phyloP scores from a whole-genome alignment of 2,888 invertebrate species.

The Lepidocyrtoides sp. region DNA sequence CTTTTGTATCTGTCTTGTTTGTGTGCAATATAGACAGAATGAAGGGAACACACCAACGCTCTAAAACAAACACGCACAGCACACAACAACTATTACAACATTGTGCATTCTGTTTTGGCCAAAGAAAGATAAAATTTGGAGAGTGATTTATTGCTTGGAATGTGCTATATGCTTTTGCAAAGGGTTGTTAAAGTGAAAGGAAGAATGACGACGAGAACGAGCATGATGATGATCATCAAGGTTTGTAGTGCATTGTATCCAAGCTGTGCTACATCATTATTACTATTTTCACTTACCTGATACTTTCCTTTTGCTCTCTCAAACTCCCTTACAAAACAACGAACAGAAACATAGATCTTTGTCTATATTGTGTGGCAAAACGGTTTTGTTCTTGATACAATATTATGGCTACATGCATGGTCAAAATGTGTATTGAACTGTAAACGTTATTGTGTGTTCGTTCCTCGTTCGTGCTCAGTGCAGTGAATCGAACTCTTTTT shows the following conservation, averaged over 20 bases:
- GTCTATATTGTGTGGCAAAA: too few relatives aligned
- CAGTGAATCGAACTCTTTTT: slow-evolving; percentile 17
- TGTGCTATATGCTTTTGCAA: slow-evolving; percentile 64
- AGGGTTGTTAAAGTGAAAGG: slow-evolving; percentile 43
- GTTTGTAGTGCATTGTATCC: not conserved
- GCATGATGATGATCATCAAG: not conserved
- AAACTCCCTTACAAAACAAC: not conserved
- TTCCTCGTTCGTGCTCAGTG: not conserved
- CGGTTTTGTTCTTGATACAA: not conserved
- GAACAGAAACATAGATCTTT: not conserved
- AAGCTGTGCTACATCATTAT: not conserved
- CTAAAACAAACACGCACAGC: not conserved
- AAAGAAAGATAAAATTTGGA: slow-evolving; percentile 62
- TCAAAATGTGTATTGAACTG: slow-evolving; percentile 55
- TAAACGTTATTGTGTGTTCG: slow-evolving; percentile 18
- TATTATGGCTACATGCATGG: not conserved
- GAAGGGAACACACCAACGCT: not conserved
- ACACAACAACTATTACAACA: not conserved
- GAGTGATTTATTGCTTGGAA: slow-evolving; percentile 73
- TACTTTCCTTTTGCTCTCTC: slow-evolving; percentile 10
- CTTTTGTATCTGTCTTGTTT: not conserved
- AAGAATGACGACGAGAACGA: slow-evolving; percentile 14
- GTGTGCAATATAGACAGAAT: not conserved
- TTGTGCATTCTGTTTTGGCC: slow-evolving; percentile 2
- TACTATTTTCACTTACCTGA: slow-evolving; percentile 35